Conservation (phyloP, 2,797 vertebrate species). For the Sparidentex hasta region DNA sequence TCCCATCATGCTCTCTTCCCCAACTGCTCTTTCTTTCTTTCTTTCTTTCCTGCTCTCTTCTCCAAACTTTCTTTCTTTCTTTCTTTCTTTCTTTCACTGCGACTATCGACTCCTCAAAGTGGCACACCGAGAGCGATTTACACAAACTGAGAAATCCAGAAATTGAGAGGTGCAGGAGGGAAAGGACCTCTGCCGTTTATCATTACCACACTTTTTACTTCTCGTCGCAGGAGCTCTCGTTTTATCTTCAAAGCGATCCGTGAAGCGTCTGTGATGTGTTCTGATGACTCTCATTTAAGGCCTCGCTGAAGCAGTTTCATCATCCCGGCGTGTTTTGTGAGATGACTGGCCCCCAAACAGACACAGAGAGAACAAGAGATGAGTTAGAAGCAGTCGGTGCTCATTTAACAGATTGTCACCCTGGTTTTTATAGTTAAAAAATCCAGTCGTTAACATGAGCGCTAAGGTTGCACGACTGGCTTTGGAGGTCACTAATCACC, state of each 20-base stretch:
- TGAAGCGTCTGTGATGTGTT: conserved; percentile 49
- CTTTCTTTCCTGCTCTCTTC: conserved; percentile 48
- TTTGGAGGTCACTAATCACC: conserved; percentile 13
- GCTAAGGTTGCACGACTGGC: conserved; percentile 6
- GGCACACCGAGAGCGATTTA: conserved; percentile 49
- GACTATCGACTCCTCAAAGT: conserved; percentile 21
- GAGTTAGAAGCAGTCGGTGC: conserved; percentile 24
- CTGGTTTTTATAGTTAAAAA: conserved; percentile 38
- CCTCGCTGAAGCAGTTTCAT: conserved; percentile 46
- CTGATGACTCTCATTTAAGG: conserved; percentile 55
- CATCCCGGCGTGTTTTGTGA: conserved; percentile 30
- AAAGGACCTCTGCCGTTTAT: conserved; percentile 48
- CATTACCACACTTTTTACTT: conserved; percentile 38
- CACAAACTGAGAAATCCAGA: conserved; percentile 30
- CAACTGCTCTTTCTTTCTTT: no score
- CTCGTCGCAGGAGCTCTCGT: conserved; percentile 24
- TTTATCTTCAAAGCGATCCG: conserved; percentile 67
- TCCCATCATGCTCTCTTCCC: no score
- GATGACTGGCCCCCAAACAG: conserved; percentile 31
- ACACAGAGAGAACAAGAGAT: conserved; percentile 32
- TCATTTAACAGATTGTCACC: conserved; percentile 44
- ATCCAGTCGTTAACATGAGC: conserved; percentile 16
- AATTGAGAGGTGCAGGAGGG: conserved; percentile 42
- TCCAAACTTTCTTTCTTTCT: not conserved
- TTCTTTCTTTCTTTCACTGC: conserved; percentile 18